Base-by-base conservation (phyloP, 2,888 invertebrate genomes). In the Coelopa pilipes region DNA sequence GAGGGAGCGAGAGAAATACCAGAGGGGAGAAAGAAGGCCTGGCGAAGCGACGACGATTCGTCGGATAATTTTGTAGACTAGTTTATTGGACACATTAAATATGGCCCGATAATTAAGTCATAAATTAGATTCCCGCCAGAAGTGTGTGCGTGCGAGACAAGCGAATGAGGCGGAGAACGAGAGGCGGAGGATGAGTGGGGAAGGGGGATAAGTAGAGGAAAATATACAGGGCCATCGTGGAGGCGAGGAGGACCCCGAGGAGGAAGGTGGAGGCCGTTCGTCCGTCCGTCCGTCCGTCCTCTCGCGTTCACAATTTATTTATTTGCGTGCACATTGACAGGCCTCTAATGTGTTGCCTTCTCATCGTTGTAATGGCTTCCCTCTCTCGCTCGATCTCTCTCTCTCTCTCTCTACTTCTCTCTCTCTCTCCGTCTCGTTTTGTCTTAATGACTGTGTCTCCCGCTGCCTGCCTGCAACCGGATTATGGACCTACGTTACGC, bases 31-130 rank as follows among this genome's bases (percentile, higher is more conserved):
- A 47, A 71, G 65, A 45, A 15, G 13, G 55, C 65, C 7, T 55
- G 47, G 47, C n/a, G 55, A 34, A 17, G 62, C 45, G 57, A 46
- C 47, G 65, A 17, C 55, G 46, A 15, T 46, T 66, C 49, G 45
- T 66, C 34, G 24, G 34, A 82, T 82, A 82, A 82, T 83, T 84
- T 85, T 83, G 84, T 84, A 82, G 90, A 90, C 90, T 90, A 90
- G 89, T 90, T 90, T 89, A 86, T 86, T 85, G 86, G 83, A 84
- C 85, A 83, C 86, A 86, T 86, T 86, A 86, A 85, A 85, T 86
- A 85, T 85, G 84, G 84, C 83, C 83, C 81, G 86, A 85, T 86
- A 86, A 86, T 86, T 86, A 86, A 86, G 86, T 85, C 86, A 86
- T 86, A 86, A 86, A 86, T 86, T 85, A 84, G 85, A 84, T 84